These are phyloP conservation scores for Perizoma affinitatum DNA, from an alignment of 2,888 invertebrate species.

Conservation along the genomic window DNA sequence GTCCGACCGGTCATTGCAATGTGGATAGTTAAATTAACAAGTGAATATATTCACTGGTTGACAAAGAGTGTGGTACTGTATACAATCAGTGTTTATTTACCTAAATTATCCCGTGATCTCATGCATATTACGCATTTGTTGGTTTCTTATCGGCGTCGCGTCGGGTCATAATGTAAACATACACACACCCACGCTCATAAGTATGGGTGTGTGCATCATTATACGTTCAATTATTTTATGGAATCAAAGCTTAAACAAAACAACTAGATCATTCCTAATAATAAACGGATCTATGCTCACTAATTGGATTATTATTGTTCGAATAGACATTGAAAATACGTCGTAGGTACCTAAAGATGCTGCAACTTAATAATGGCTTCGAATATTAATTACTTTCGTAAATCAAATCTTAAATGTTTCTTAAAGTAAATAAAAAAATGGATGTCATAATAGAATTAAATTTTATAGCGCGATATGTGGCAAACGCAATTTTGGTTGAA, in stretches of 20 bases:
- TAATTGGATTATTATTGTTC: slow-evolving; percentile 10
- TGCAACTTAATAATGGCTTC: too few relatives aligned
- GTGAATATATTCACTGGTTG: background rate
- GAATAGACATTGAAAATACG: background rate
- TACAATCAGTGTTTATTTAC: slow-evolving; percentile 65
- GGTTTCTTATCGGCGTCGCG: slow-evolving; percentile 11
- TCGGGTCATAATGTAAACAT: slow-evolving; percentile 43
- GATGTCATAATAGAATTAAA: too few relatives aligned
- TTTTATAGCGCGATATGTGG: too few relatives aligned
- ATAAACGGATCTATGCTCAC: slow-evolving; percentile 10
- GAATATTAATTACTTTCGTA: too few relatives aligned
- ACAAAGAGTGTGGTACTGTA: slow-evolving; percentile 30
- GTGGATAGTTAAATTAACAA: background rate
- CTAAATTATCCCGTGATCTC: slow-evolving; percentile 75
- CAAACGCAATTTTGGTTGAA: too few relatives aligned
- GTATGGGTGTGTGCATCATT: slow-evolving; percentile 14
- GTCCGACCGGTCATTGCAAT: too few relatives aligned
- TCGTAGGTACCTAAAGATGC: too few relatives aligned
- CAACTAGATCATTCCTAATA: slow-evolving; percentile 27
- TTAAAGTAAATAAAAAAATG: too few relatives aligned
- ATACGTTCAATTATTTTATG: slow-evolving; percentile 18
- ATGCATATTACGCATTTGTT: slow-evolving; percentile 51
- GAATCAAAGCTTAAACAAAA: slow-evolving; percentile 32
- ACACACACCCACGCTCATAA: slow-evolving; percentile 49
- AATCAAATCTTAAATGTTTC: too few relatives aligned